Evolutionary conservation across 2,797 vertebrate genomes (phyloP).

Genomic region (Pseudotriccus pelzelni): DNA sequence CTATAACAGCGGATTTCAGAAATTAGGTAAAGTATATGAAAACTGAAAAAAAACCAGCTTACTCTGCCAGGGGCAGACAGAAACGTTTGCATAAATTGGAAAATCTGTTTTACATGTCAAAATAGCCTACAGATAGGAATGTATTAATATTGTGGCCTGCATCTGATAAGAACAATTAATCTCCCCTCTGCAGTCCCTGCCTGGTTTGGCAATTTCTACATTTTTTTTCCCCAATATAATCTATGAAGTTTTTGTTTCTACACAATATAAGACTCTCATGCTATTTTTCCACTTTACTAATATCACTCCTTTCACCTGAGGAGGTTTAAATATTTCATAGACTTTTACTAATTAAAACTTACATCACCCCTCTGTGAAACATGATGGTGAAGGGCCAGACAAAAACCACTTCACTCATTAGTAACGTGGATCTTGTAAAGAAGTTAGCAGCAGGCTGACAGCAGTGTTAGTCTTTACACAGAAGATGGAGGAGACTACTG

Average conservation of each 20-base stretch:
- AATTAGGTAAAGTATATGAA: not conserved
- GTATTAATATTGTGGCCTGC: not conserved
- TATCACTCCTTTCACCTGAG: not conserved
- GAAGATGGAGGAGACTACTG: not conserved
- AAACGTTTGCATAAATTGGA: not conserved
- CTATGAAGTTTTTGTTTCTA: not conserved
- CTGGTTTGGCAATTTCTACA: not conserved
- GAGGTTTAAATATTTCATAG: not conserved
- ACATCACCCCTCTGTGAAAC: not conserved
- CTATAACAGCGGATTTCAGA: not conserved
- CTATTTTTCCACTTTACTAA: not conserved
- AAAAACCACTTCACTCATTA: not conserved
- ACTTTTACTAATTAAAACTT: conserved; percentile 24
- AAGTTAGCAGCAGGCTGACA: not conserved
- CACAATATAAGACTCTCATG: not conserved
- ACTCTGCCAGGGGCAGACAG: not conserved
- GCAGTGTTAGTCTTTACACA: not conserved
- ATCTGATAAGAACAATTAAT: not conserved
- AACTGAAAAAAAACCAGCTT: not conserved
- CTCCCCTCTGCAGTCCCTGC: not conserved
- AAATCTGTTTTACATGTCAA: not conserved
- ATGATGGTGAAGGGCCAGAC: not conserved
- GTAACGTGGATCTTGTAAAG: not conserved
- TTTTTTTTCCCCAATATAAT: not conserved
- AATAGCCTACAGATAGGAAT: not conserved